These are phyloP conservation scores for Ptychobarbus kaznakovi DNA, from an alignment of 2,797 vertebrate genomes.

Conservation along the genomic window DNA sequence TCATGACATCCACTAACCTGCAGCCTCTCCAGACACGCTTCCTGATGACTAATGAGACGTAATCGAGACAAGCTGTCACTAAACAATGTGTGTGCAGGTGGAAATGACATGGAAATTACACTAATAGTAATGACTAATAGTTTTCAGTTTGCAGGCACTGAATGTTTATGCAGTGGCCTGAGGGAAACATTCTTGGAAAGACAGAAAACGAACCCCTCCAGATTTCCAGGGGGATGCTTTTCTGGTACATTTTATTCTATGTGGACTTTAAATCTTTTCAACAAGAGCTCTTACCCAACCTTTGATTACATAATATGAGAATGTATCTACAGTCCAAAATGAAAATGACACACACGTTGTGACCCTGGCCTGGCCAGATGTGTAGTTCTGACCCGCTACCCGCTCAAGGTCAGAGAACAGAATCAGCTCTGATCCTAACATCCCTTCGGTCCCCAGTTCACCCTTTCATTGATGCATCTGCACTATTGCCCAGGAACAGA, in stretches of 20 bases:
- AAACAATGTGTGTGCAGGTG: slow-evolving; percentile 30
- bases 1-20: slow-evolving; percentile 60
- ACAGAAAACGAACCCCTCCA: not conserved
- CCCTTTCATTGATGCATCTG: not conserved
- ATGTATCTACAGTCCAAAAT: not conserved
- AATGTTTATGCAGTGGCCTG: slow-evolving; percentile 21
- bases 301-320: slow-evolving; percentile 24
- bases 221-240: slow-evolving; percentile 5
- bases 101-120: slow-evolving; percentile 42
- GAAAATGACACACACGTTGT: not conserved
- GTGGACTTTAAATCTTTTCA: slow-evolving; percentile 7
- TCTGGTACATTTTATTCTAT: not conserved
- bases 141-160: slow-evolving; percentile 5
- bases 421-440: slow-evolving; percentile 4
- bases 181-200: slow-evolving; percentile 16
- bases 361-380: not conserved
- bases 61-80: slow-evolving; percentile 43
- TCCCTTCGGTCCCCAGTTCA: not conserved
- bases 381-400: slow-evolving; percentile 10
- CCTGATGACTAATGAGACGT: slow-evolving; percentile 49
- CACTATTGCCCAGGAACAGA: not conserved
- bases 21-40: slow-evolving; percentile 44
- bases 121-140: slow-evolving; percentile 26
- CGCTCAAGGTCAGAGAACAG: slow-evolving; percentile 30
- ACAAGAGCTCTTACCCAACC: slow-evolving; percentile 19